These are phyloP conservation scores for Anolis carolinensis DNA, from an alignment of 2,113 vertebrate genomes.

Conservation along the genomic window DNA sequence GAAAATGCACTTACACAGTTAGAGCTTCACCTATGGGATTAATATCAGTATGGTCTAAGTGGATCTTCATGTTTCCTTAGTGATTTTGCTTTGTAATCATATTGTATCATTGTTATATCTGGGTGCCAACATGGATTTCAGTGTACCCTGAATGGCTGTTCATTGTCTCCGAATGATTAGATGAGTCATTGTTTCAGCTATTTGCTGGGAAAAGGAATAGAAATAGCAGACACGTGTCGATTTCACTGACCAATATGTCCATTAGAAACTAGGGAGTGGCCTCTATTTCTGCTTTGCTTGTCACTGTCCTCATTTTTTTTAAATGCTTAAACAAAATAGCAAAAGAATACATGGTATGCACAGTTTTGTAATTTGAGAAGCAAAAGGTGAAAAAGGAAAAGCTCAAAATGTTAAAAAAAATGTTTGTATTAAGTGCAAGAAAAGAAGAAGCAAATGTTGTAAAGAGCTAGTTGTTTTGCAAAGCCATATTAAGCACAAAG, in stretches of 20 bases:
- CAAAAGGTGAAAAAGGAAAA: conserved; percentile 1
- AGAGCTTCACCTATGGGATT: not conserved
- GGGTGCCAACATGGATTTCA: conserved; percentile 37
- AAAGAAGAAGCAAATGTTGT: conserved; percentile 38
- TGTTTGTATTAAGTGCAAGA: not conserved
- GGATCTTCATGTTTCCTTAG: conserved; percentile 35
- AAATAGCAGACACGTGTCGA: conserved; percentile 76
- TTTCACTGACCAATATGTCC: conserved; percentile 75
- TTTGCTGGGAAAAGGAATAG: conserved; percentile 62
- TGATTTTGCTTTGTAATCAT: conserved; percentile 50
- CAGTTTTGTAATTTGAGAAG: conserved; percentile 19
- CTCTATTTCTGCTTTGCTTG: conserved; percentile 62
- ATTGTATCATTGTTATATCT: conserved; percentile 26
- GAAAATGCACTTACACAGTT: conserved; percentile 18
- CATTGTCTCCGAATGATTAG: conserved; percentile 64
- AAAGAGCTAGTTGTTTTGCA: conserved; percentile 27
- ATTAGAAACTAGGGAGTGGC: conserved; percentile 82
- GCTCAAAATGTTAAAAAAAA: conserved; percentile 19
- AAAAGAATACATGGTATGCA: not conserved
- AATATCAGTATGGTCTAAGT: conserved; percentile 24
- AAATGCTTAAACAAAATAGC: conserved; percentile 51
- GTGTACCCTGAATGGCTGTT: conserved; percentile 36
- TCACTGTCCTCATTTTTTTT: conserved; percentile 57
- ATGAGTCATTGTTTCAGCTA: conserved; percentile 60
- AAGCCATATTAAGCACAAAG: conserved; percentile 45